Conservation (phyloP, 2,113 vertebrate genomes). For the Papio anubis region DNA sequence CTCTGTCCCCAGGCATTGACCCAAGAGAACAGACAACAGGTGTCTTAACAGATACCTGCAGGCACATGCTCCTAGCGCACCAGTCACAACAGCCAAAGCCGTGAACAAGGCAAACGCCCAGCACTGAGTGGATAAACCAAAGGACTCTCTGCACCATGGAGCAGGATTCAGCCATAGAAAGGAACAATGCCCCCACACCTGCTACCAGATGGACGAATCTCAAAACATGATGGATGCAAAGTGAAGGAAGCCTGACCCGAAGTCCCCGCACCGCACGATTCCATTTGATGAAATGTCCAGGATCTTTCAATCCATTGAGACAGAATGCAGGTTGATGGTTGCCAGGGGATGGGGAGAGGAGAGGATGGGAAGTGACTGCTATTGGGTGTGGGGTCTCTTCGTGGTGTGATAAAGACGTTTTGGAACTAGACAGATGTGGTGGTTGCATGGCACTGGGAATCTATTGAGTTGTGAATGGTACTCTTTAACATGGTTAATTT, state of each 20-base stretch:
- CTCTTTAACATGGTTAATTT: not conserved
- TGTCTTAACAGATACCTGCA: fast-evolving
- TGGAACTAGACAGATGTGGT: not conserved
- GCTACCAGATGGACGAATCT: not conserved
- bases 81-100: not conserved
- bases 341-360: not conserved
- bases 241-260: not conserved
- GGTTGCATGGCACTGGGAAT: not conserved
- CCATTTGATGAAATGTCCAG: no score
- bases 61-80: fast-evolving
- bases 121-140: fast-evolving
- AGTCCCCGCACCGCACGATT: fast-evolving
- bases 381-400: fast-evolving
- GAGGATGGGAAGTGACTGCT: not conserved
- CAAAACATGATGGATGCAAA: not conserved
- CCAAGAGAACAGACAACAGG: not conserved
- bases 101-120: fast-evolving
- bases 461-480: not conserved
- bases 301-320: not conserved
- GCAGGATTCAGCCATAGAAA: fast-evolving
- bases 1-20: fast-evolving
- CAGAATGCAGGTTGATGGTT: not conserved
- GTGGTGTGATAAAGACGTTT: not conserved
- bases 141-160: not conserved
- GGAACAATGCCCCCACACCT: fast-evolving